Evolutionary conservation across 2,113 vertebrate species (phyloP).

Genomic region (Hemiscyllium ocellatum): DNA sequence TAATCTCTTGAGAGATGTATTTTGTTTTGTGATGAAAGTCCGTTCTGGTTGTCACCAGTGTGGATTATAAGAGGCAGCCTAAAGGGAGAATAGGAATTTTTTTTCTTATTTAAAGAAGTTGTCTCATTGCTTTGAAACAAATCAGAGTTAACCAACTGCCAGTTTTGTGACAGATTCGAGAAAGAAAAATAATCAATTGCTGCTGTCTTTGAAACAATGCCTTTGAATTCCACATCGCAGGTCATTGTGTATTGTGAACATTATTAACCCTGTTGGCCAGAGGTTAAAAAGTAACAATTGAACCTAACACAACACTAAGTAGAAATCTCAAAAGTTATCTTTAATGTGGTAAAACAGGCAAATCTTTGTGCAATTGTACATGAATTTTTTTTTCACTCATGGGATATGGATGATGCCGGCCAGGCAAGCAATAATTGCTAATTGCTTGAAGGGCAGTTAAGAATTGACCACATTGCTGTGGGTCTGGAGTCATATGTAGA

Average conservation of each 20-base stretch:
- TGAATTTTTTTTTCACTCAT: no score
- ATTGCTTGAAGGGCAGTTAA: no score
- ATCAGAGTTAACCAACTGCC: neutral
- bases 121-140: neutral
- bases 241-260: no score
- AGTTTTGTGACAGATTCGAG: constrained; percentile 4
- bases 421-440: no score
- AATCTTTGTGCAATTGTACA: neutral
- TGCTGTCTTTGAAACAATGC: neutral
- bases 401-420: no score
- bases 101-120: neutral
- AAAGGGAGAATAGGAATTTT: neutral
- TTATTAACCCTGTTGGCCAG: neutral
- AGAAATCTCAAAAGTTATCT: neutral
- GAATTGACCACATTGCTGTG: no score
- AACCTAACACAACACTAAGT: neutral
- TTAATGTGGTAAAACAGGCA: neutral
- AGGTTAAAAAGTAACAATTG: neutral
- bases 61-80: neutral
- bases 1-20: neutral
- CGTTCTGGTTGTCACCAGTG: neutral
- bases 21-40: neutral
- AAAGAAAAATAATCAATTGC: neutral
- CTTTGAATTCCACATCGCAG: neutral
- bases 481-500: no score